These are phyloP conservation scores for Sinocyclocheilus anshuiensis DNA, from an alignment of 2,113 vertebrate genomes.

Conservation along the genomic window DNA sequence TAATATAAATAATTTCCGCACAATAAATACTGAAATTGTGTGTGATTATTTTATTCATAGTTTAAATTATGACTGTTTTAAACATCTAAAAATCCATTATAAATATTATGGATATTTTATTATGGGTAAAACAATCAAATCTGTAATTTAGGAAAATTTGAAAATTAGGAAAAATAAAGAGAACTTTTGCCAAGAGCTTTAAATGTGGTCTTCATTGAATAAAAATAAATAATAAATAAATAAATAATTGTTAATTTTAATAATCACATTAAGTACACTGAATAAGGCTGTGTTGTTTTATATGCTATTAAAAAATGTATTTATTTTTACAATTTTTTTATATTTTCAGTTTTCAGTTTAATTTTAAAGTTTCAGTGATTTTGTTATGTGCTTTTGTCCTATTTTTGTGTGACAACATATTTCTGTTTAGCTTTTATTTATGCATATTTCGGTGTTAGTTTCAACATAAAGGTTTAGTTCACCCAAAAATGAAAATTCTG, in stretches of 20 bases:
- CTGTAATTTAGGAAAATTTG: not conserved
- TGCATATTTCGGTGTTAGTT: not conserved
- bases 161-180: not conserved
- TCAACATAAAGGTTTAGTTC: too few species aligned
- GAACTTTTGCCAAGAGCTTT: not conserved
- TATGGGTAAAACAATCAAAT: too few species aligned
- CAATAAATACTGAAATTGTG: too few species aligned
- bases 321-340: not conserved
- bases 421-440: not conserved
- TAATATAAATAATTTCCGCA: too few species aligned
- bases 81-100: too few species aligned
- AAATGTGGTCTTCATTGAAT: not conserved
- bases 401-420: not conserved
- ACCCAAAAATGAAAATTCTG: too few species aligned
- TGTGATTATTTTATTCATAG: too few species aligned
- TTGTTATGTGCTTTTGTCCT: not conserved
- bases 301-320: not conserved
- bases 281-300: not conserved
- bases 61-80: too few species aligned
- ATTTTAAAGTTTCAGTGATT: not conserved
- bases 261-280: not conserved
- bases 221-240: not conserved
- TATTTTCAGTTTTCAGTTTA: not conserved
- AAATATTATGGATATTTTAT: too few species aligned
- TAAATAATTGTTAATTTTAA: not conserved